Evolutionary conservation across 2,888 invertebrate species (phyloP).

Genomic region (Polydrusus pterygomalis): DNA sequence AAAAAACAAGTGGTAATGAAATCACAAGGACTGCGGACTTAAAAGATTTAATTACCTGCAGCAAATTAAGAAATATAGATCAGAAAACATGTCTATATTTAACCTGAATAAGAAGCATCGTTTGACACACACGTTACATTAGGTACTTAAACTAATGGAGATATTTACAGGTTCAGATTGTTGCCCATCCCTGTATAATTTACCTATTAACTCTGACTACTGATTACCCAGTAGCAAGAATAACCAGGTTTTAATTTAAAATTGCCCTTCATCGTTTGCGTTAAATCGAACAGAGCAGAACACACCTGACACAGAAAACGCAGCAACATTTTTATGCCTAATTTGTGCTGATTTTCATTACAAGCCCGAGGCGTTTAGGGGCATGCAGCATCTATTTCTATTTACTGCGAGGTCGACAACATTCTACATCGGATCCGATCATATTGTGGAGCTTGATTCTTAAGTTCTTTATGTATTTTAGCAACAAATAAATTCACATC

Average conservation of each 20-base stretch:
- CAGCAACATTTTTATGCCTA: constrained; percentile 19
- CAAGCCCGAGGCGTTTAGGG: constrained; percentile 8
- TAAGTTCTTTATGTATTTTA: not conserved
- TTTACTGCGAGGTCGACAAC: constrained; percentile 22
- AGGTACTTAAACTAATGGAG: too few relatives aligned
- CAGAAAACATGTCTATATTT: too few relatives aligned
- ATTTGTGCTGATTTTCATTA: constrained; percentile 21
- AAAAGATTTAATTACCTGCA: too few relatives aligned
- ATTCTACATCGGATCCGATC: constrained; percentile 11
- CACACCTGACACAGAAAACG: constrained; percentile 16
- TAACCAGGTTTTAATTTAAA: not conserved
- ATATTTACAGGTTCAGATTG: not conserved
- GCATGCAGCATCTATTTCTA: constrained; percentile 26
- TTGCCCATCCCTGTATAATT: not conserved
- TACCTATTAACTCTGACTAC: too few relatives aligned
- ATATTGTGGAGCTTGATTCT: constrained; percentile 15
- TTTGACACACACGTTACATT: too few relatives aligned
- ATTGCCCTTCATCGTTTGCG: constrained; percentile 6
- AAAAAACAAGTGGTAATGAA: too few relatives aligned
- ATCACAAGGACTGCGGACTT: too few relatives aligned
- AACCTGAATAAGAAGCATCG: too few relatives aligned
- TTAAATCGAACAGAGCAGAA: not conserved
- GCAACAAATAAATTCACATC: too few relatives aligned
- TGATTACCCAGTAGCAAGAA: not conserved
- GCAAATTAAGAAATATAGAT: too few relatives aligned